Base-by-base conservation (phyloP, 2,113 vertebrate genomes). In the Conger conger region DNA sequence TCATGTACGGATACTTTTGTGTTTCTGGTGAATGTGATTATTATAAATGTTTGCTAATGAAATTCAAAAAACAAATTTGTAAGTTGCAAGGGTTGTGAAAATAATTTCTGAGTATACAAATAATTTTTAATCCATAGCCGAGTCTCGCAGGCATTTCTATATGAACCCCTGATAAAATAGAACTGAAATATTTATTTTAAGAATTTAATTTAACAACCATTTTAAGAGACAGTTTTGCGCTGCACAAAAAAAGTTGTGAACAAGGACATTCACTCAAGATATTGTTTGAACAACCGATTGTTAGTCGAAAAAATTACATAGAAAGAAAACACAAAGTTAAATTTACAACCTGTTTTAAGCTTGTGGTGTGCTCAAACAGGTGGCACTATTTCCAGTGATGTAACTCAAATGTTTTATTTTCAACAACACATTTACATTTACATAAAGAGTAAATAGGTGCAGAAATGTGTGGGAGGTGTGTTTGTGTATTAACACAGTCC, bases 381-480 rank as follows among this genome's bases (percentile, higher is more conserved):
- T 30, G 16, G 38, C 23, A 2, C 53, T 78, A 27, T 82, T 86
- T 83, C 83, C 4, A 79, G 83, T 92, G 87, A 94, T 90, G 88
- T 88, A 86, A 91, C 90, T 81, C 45, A n/a, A 30, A 87, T 82
- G 87, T 90, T 91, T 87, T 89, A 93, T 91, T 91, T 93, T 89
- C 91, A 86, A 86, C 88, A 87, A 82, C 83, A 92, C 89, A 87
- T 89, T 91, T 94, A n/a, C n/a, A n/a, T n/a, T n/a, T n/a, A n/a
- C 80, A 92, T 82, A 82, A 87, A 73, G 57, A 82, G 42, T 50
- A 82, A n/a, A 83, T 81, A 83, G 86, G 50, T 84, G 45, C 17
- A 76, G 86, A 60, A 36, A 54, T 81, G 27, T 4, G 27, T 7
- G n/a, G 33, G 37, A n/a, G 45, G 27, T 11, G 38, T 9, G 37